Conservation (phyloP, 2,888 invertebrate species). For the Conus canariensis region DNA sequence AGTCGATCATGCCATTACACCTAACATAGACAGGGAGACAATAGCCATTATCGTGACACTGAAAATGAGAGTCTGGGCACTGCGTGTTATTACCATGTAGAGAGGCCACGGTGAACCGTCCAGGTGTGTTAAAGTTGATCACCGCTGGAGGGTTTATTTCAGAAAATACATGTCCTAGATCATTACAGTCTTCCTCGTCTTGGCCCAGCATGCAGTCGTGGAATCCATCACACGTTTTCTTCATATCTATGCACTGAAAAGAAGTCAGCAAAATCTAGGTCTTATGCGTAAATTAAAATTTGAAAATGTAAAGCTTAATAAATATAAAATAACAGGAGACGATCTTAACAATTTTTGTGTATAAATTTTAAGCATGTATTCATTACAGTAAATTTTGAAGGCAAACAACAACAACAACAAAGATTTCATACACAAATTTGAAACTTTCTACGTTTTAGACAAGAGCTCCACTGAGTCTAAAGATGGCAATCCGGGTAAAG, state of each 20-base stretch:
- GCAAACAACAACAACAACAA: too few relatives aligned
- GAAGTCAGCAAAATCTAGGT: neutral
- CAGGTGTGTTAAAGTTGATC: neutral
- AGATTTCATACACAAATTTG: too few relatives aligned
- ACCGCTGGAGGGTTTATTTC: neutral
- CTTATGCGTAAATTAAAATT: neutral
- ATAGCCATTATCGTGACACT: neutral
- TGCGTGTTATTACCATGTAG: conserved; percentile 24
- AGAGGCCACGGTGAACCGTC: conserved; percentile 9
- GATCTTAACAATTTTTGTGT: too few relatives aligned
- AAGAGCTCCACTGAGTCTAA: too few relatives aligned
- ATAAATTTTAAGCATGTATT: too few relatives aligned
- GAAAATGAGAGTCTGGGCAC: neutral
- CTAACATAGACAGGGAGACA: neutral
- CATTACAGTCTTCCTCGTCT: neutral
- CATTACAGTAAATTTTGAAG: too few relatives aligned
- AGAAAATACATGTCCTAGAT: neutral
- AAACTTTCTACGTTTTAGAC: too few relatives aligned
- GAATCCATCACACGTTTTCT: neutral
- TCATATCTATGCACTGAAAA: neutral
- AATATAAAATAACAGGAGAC: too few relatives aligned
- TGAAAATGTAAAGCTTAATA: too few relatives aligned
- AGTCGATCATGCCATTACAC: neutral
- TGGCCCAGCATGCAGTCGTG: neutral
- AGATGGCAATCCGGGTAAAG: too few relatives aligned